Percentiles rank a stretch among this genome's conserved stretches.
Evolutionary conservation across 2,888 invertebrate genomes (phyloP).

Genomic region (Leucoma salicis): DNA sequence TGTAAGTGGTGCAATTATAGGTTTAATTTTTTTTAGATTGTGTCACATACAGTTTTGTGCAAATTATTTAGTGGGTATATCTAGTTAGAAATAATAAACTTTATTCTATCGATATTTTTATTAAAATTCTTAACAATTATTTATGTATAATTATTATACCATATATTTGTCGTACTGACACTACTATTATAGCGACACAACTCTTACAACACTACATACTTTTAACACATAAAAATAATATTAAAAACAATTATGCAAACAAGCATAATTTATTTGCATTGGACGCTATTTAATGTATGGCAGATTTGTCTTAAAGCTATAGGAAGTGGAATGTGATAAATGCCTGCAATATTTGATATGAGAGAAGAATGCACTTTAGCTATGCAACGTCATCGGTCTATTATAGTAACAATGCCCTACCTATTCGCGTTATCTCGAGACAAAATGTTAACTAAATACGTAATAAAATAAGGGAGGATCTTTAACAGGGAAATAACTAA

Average conservation of each 20-base stretch:
- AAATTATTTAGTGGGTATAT: constrained; percentile 18
- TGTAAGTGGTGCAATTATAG: constrained; percentile 3
- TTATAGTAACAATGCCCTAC: no score
- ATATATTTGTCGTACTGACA: constrained; percentile 68
- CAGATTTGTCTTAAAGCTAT: constrained; percentile 38
- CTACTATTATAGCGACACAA: constrained; percentile 56
- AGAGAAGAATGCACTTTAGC: no score
- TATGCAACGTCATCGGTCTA: no score
- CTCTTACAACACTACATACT: constrained; percentile 36
- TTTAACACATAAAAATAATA: constrained; percentile 37
- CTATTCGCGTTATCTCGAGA: not conserved
- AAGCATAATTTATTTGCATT: constrained; percentile 32
- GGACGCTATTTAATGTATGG: constrained; percentile 39
- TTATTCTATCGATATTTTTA: constrained; percentile 63
- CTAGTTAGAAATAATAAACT: constrained; percentile 39
- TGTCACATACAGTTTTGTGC: constrained; percentile 25
- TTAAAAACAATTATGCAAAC: constrained; percentile 40
- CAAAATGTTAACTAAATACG: not conserved
- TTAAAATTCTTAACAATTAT: constrained; percentile 71
- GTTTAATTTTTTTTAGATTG: not conserved
- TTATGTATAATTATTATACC: constrained; percentile 67
- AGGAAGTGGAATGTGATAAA: constrained; percentile 34
- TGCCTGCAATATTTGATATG: constrained; percentile 15
- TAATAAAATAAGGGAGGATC: no score
- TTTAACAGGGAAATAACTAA: no score